Evolutionary conservation across 2,113 vertebrate species (phyloP), one percentile per base, ranked within the genome.

Genomic region (Zingel zingel): DNA sequence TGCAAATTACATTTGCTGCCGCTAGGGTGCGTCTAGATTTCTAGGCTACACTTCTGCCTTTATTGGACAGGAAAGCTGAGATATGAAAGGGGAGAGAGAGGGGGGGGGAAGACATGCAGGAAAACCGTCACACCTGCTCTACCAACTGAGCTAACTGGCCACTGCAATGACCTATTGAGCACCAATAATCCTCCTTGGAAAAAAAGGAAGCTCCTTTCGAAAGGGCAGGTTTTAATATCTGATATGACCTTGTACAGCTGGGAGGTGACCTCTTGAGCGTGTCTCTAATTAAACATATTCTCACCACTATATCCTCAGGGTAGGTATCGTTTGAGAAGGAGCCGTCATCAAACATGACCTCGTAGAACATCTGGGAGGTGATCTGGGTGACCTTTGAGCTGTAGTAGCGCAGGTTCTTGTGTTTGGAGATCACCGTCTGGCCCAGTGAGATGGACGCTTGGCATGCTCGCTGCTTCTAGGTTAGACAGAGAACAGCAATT

Each of bases 261-360:
- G 39, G 75, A 77, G 15, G 27, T 30, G 74, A 89, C 69, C 66
- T 80, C 21, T 33, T 7, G 56, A 47, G 68, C 50, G 21, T 7
- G 56, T 2, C 59, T 71, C 27, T 77, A 86, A 90, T 87, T 75
- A 85, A 88, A 84, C 50, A 83, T 13, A 73, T 43, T 93, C 97
- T 97, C 92, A 99, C 98, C 89, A 99, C 96, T 45, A 99, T 98
- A 88, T 99, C 98, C 94, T 99, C 98, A 3, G 98, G 98, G 91
- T 97, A 99, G 11, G 97, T 98, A 86, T 99, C 98, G 77, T 96
- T 96, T 93, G 98, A 99, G 93, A 98, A 97, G 59, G 98, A 99
- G 74, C 97, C 98, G 59, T 99, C 98, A 67, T 99, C 98, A 86
- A 99, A 99, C 95, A 97, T 92, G 80, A 99, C 95, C 95, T 99